Evolutionary conservation across 2,113 vertebrate genomes (phyloP), one percentile per base, ranked within the genome.

Genomic region (Nycticorax nycticorax): DNA sequence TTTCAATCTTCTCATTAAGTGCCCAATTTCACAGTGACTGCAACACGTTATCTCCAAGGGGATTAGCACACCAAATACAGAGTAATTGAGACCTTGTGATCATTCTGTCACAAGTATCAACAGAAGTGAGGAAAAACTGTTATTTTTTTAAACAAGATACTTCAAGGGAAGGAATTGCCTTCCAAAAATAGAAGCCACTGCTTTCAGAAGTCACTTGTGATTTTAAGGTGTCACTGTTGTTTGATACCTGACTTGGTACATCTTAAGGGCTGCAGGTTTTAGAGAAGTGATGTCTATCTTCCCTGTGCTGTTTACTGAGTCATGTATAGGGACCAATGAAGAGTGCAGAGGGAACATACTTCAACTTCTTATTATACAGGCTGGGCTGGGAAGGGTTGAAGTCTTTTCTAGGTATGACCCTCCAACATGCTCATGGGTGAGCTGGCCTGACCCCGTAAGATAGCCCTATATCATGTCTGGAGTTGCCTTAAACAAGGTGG

Each of bases 1-100:
- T 93, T 86, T 77, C 83, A 86, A 23, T 84, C 47, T 84, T 45
- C 24, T 95, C 74, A 85, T 94, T 85, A 94, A 88, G 59, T n/a
- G 55, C 52, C 83, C 81, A 32, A 1, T 73, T 92, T 90, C 90
- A 56, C 79, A 68, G 74, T 56, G 67, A 53, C 59, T 72, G 39
- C 26, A 57, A 8, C 12, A 43, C 0, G 0, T 27, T 60, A 56
- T 62, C 75, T 92, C 84, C 1, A 1, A 33, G 11, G 63, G 53
- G 63, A 69, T 89, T 87, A 96, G 79, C 55, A 23, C 27, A 43
- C 45, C 9, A 2, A 52, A 80, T 23, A 48, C 22, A 20, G 32
- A 66, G 67, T 53, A 74, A 90, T 43, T 63, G 67, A 85, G 88
- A 74, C 63, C 71, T 90, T 21, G 64, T 37, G 3, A 74, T 93